A percentile compares a stretch with the other conserved stretches of the same genome.
Conservation (phyloP, 2,797 vertebrate species). For the Odontamblyopus rebecca region DNA sequence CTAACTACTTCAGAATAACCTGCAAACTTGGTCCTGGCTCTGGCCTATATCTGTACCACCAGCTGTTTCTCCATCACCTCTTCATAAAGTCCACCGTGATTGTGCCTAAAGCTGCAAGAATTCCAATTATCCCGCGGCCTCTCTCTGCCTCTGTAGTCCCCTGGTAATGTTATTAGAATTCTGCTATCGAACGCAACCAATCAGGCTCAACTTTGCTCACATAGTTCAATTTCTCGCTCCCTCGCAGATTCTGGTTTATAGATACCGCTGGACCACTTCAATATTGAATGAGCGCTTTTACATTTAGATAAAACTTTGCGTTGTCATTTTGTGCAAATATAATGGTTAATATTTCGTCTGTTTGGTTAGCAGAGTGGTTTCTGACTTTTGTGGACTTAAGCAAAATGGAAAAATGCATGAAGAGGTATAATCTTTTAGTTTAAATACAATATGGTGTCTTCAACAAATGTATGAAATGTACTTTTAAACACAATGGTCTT, state of each 20-base stretch:
- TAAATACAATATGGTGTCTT: neutral
- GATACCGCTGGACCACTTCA: neutral
- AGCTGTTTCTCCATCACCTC: conserved; percentile 42
- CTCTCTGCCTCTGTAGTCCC: conserved; percentile 17
- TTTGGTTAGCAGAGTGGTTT: neutral
- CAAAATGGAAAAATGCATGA: neutral
- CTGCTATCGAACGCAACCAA: neutral
- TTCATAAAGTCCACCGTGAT: conserved; percentile 29
- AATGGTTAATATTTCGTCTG: neutral
- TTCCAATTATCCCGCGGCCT: conserved; percentile 34
- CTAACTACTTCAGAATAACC: neutral
- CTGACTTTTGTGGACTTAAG: neutral
- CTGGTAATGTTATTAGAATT: conserved; percentile 4
- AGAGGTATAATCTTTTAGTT: neutral
- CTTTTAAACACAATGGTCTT: neutral
- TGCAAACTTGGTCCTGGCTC: neutral
- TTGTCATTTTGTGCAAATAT: conserved; percentile 1
- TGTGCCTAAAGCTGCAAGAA: conserved; percentile 25
- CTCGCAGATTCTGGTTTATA: neutral
- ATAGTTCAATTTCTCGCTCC: neutral
- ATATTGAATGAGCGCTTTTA: conserved; percentile 1
- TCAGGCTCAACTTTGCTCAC: conserved; percentile 6
- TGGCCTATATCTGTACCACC: conserved; percentile 26
- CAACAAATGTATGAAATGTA: neutral
- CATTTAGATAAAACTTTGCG: conserved; percentile 4